Evolutionary conservation across 2,113 vertebrate genomes (phyloP), one percentile per base, ranked within the genome.

Genomic region (Lepus europaeus): DNA sequence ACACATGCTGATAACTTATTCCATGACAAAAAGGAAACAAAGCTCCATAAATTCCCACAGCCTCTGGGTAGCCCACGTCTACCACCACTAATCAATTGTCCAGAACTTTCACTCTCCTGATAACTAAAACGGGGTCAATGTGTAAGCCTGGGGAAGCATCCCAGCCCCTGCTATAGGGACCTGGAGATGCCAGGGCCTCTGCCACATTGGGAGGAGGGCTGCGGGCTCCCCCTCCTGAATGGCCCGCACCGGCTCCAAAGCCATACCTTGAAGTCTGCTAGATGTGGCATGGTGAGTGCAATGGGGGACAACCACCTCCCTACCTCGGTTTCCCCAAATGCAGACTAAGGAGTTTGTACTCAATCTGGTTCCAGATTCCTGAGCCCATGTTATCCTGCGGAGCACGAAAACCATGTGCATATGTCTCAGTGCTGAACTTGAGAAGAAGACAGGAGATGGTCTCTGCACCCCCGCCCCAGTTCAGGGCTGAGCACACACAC

Each of bases 71-170:
- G 97, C 96, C 97, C 96, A 95, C 97, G 96, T 98, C 97, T 97
- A 86, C 89, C 93, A 97, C 88, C 95, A 97, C 97, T 98, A 98
- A 98, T 98, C 98, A 98, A 98, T 98, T 98, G 98, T 97, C 97
- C 93, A 97, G 98, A 98, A 97, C 97, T 98, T 98, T 98, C 97
- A 89, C 97, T 98, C 88, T 90, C 88, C 5, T 17, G 59, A 96
- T 97, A 96, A 96, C 97, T 96, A 95, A 90, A 89, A 97, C 97
- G 98, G 68, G n/a, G 91, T 95, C 96, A 87, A 95, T 64, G 97
- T 97, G 95, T 96, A 84, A 88, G 81, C 59, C 77, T 31, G 31
- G 3, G 53, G 59, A 96, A 80, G 63, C 64, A 73, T 19, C 70
- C 51, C 73, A 72, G 68, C 39, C 81, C 56, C 78, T 25, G 73